A percentile compares a stretch with the other conserved stretches of the same genome.
Conservation (phyloP, 1,140 invertebrate species). For the Pararge aegeria region DNA sequence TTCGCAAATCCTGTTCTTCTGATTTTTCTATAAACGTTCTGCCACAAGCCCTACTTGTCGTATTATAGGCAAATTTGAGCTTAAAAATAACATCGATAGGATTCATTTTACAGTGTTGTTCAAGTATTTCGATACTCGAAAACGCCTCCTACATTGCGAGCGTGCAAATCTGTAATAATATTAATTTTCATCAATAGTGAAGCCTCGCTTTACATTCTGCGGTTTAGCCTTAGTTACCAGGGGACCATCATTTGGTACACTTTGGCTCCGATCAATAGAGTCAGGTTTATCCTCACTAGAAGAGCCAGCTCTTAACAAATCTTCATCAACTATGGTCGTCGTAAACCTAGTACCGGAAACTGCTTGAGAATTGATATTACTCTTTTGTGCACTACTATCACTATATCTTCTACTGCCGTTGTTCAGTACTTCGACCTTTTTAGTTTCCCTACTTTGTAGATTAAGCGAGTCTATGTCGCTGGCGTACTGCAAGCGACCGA, state of each 20-base stretch:
- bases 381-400: slow-evolving; percentile 63
- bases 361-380: slow-evolving; percentile 38
- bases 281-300: slow-evolving; percentile 46
- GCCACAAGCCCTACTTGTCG: too few species aligned
- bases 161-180: not conserved
- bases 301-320: slow-evolving; percentile 39
- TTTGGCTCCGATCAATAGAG: slow-evolving; percentile 20
- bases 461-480: slow-evolving; percentile 54
- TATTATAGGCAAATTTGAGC: too few species aligned
- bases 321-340: slow-evolving; percentile 61
- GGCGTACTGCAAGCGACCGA: slow-evolving; percentile 42
- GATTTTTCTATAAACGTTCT: too few species aligned
- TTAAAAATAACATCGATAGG: too few species aligned
- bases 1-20: too few species aligned
- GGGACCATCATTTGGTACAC: slow-evolving; percentile 27
- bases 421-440: slow-evolving; percentile 52
- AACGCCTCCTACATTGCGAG: too few species aligned
- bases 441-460: slow-evolving; percentile 49
- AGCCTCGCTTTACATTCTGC: slow-evolving; percentile 53
- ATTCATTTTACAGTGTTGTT: too few species aligned
- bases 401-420: slow-evolving; percentile 65
- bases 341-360: slow-evolving; percentile 59
- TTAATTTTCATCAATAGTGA: slow-evolving; percentile 46
- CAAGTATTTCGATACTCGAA: too few species aligned
- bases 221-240: slow-evolving; percentile 55